These are phyloP conservation scores for Yasuhikotakia modesta DNA, from an alignment of 2,797 vertebrate genomes.

Conservation along the genomic window DNA sequence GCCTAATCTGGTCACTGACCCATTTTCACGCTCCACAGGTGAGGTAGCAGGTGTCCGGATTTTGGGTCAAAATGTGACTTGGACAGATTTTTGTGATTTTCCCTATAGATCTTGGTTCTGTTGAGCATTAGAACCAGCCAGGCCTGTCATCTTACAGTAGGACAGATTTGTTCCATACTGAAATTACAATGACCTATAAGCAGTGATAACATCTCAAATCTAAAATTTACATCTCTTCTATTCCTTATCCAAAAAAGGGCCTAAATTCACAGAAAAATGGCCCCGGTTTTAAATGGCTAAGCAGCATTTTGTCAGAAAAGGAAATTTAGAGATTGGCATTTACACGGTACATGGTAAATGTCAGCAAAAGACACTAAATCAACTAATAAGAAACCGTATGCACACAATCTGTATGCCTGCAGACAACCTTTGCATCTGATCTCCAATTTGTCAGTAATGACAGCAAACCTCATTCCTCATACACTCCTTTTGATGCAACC, in stretches of 20 bases:
- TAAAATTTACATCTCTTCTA: conserved; percentile 6
- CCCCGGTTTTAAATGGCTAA: too few species aligned
- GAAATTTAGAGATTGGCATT: too few species aligned
- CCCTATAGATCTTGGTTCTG: not conserved
- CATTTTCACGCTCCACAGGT: too few species aligned
- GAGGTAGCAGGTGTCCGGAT: not conserved
- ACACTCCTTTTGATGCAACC: conserved; percentile 6
- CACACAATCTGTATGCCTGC: conserved; percentile 54
- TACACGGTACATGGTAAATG: conserved; percentile 60
- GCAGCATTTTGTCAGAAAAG: conserved; percentile 55
- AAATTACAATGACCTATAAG: conserved; percentile 21
- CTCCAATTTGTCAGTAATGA: conserved; percentile 50
- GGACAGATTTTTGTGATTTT: too few species aligned
- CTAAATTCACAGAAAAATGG: conserved; percentile 13
- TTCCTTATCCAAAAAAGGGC: not conserved
- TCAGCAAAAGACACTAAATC: conserved; percentile 55
- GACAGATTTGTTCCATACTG: not conserved
- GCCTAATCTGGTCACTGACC: conserved; percentile 13
- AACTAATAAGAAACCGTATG: conserved; percentile 54
- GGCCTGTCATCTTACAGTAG: not conserved
- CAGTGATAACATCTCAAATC: conserved; percentile 27
- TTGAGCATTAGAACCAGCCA: not conserved
- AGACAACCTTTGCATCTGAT: conserved; percentile 57
- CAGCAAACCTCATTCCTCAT: conserved; percentile 8
- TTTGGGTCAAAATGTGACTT: not conserved